Base-by-base conservation (phyloP, 2,888 invertebrate species). In the Eupithecia pulchellata region DNA sequence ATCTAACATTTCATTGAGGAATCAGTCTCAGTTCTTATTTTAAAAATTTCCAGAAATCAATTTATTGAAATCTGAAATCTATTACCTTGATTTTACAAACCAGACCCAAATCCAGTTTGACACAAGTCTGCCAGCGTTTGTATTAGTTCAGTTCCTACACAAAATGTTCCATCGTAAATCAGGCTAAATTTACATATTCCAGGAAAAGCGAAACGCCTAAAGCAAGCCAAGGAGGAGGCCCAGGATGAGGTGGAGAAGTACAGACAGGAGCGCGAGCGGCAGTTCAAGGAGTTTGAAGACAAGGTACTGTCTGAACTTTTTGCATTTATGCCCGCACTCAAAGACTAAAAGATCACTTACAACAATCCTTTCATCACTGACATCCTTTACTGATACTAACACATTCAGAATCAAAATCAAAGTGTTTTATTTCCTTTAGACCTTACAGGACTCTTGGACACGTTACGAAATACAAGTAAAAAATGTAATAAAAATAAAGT, bases 201-300 rank as follows among this genome's bases (percentile, higher is more conserved):
- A 99, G 99, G 98, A 83, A 99, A 99, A 95, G 98, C 99, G 79
- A 97, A 97, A 87, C 96, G 99, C 89, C 96, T 99, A 94, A 99
- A 99, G 95, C 99, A 99, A 91, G 99, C 99, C 74, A 99, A 99
- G 95, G 99, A 99, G 89, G 99, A 99, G 94, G 99, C 99, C 74
- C 99, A 99, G 86, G 98, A 98, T 91, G 99, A 99, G 93, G 98
- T 99, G 81, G 99, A 99, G 87, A 98, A 98, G 89, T 99, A 99
- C 95, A 97, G 98, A 88, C 97, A 97, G 90, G 99, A 99, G 88
- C 95, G 98, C 32, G 99, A 99, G 88, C 96, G 96, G 81, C 97
- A 97, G 85, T 99, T 99, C 93, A 97, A 97, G 87, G 98, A 98
- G 85, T 98, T 98, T 88, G 99, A 99, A 92, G 96, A 97, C 79